Evolutionary conservation across 1,140 invertebrate genomes (phyloP), one percentile per base, ranked within the genome.

Genomic region (Psilanteris sp.): DNA sequence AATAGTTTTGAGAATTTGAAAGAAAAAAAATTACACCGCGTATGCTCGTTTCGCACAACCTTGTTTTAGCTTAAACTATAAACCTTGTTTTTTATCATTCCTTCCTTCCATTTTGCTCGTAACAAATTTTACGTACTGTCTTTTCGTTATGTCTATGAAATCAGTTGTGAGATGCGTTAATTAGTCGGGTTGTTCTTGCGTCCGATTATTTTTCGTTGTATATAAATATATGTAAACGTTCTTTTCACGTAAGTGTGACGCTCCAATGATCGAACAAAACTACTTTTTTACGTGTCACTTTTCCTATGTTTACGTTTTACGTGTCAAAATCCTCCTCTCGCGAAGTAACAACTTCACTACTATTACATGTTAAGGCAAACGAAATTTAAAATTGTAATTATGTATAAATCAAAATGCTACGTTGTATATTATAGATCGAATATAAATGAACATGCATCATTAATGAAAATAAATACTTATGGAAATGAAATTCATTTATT

Each of bases 351-450:
- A 84, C 80, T 81, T 79, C 78, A 81, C 81, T 78, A 85, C 78
- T 85, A 82, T 73, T 82, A 85, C 52, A 54, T 79, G 61, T 80
- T 85, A 85, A 85, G 79, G 76, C 74, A 82, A 83, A 80, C 72
- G 71, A 84, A 79, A 85, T 87, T 82, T 87, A 85, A 83, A 83
- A 85, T 82, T 89, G 87, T 89, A 89, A 89, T 89, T 89, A 89
- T 87, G 85, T 88, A 88, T 87, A 88, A 87, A 88, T 78, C 73
- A 81, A 88, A 82, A 86, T 82, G 86, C 86, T 89, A 88, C 84
- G 84, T 87, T 89, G 87, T 89, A 89, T 88, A 89, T 89, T 88
- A 89, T 89, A 89, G 86, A 89, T 87, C 85, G 83, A 89, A 87
- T 88, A 89, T 88, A 86, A 87, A 85, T 77, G 80, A 87, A 87